These are phyloP conservation scores for Corydoras maculifer DNA, from an alignment of 2,113 vertebrate species.

Conservation along the genomic window DNA sequence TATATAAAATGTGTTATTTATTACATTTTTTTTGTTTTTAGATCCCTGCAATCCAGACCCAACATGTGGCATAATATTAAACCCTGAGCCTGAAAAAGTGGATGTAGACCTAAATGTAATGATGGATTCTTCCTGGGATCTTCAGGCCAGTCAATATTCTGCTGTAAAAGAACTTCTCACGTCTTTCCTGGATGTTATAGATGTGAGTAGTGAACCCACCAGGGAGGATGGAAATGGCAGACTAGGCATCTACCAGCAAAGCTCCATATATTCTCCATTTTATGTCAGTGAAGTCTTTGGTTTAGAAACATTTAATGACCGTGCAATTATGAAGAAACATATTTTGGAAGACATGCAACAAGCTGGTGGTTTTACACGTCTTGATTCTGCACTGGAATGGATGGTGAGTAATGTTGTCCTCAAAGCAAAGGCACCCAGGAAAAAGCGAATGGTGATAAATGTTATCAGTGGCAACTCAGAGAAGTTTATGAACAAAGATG, in stretches of 20 bases:
- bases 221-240: slow-evolving; percentile 47
- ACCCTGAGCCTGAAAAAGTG: slow-evolving; percentile 46
- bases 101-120: slow-evolving; percentile 73
- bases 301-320: slow-evolving; percentile 53
- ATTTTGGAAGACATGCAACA: slow-evolving; percentile 53
- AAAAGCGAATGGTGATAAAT: slow-evolving; percentile 59
- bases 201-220: slow-evolving; percentile 53
- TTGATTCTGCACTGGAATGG: slow-evolving; percentile 71
- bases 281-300: slow-evolving; percentile 61
- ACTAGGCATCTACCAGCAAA: slow-evolving; percentile 69
- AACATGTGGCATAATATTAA: slow-evolving; percentile 43
- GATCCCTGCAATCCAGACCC: slow-evolving; percentile 67
- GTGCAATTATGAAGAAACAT: slow-evolving; percentile 60
- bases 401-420: slow-evolving; percentile 61
- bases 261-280: slow-evolving; percentile 44
- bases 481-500: slow-evolving; percentile 53
- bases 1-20: not conserved
- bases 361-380: slow-evolving; percentile 55
- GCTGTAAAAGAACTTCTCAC: slow-evolving; percentile 65
- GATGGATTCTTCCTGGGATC: slow-evolving; percentile 69
- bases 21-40: slow-evolving; percentile 42
- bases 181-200: slow-evolving; percentile 64
- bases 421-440: slow-evolving; percentile 52
- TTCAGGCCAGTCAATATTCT: slow-evolving; percentile 60
- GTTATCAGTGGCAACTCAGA: slow-evolving; percentile 68